Base-by-base conservation (phyloP, 2,888 invertebrate species). In the Leptinotarsa rubiginosa region DNA sequence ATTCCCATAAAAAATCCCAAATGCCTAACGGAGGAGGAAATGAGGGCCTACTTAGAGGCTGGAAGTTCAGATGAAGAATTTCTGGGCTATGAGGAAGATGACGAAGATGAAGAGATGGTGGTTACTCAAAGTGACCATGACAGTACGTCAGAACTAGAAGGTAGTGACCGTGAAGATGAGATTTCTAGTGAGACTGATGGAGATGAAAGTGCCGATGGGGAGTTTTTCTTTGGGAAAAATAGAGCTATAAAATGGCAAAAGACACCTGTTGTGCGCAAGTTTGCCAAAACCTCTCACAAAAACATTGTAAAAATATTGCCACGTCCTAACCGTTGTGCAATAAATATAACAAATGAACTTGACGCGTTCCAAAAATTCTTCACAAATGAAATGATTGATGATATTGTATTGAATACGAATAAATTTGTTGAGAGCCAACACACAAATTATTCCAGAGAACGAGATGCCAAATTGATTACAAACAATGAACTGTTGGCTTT, bases 281-380 rank as follows among this genome's bases (percentile, higher is more conserved):
- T 70, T 70, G 70, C 70, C 70, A 70, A 70, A 70, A 70, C 49
- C 52, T 65, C 62, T 25, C 47, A 49, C 65, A 70, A 70, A 70
- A 70, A 70, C 22, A 64, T 70, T 50, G 47, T 70, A 70, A 70
- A 70, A 70, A 70, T 62, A 62, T 70, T 62, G 20, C 25, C 70
- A 31, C 47, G 59, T 62, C 62, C 62, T 20, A 62, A 25, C 22
- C 22, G 22, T 25, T 25, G 22, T 25, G 22, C 22, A 25, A 25
- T 25, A 25, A 25, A 25, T 25, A 25, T 25, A 25, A 25, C 22
- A 25, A 25, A 25, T 25, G 22, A 25, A 25, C 22, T 25, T 25
- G 22, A 25, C 22, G 22, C 22, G 22, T 25, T 25, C 22, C 22
- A 25, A 25, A 25, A 25, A 25, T 25, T 25, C 3, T 25, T 25